Evolutionary conservation across 1,140 invertebrate species (phyloP), one percentile per base, ranked within the genome.

Genomic region (Nylanderia fulva): DNA sequence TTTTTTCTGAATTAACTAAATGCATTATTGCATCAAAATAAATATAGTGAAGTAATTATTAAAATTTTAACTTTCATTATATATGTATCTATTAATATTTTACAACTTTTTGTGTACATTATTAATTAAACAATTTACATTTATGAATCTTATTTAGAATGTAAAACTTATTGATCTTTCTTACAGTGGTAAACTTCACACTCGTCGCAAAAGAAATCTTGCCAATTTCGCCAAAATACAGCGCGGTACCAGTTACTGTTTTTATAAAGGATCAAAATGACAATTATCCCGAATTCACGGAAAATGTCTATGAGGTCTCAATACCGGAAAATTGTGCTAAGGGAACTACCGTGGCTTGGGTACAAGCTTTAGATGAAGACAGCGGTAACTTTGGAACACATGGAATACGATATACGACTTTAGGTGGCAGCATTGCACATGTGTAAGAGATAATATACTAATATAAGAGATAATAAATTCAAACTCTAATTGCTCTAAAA

Each of bases 261-360:
- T 96, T 97, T 86, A 97, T 99, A 90, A 96, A 97, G 85, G 99
- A 99, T 95, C 96, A 98, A 92, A 99, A 99, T 92, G 99, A 99
- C 92, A 99, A 99, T 94, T 97, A 98, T 92, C 99, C 98, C 0
- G 97, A 98, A 93, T 99, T 99, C 91, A 96, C 96, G 0, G 96
- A 97, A 90, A 94, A 96, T 21, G 92, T 96, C 39, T 99, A 99
- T 92, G 97, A 98, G 90, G 96, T 97, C 1, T 96, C 96, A 1
- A 95, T 98, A 33, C 96, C 96, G 15, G 98, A 99, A 94, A 98
- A 99, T 94, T 97, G 98, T 92, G 95, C 96, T 29, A 94, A 96
- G 48, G 98, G 98, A 15, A 98, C 97, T 0, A 97, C 96, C 7
- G 96, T 99, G 0, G 97, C 97, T 7, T 97, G 96, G 96, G 96